Conservation (phyloP, 2,113 vertebrate genomes). For the Morone chrysops region DNA sequence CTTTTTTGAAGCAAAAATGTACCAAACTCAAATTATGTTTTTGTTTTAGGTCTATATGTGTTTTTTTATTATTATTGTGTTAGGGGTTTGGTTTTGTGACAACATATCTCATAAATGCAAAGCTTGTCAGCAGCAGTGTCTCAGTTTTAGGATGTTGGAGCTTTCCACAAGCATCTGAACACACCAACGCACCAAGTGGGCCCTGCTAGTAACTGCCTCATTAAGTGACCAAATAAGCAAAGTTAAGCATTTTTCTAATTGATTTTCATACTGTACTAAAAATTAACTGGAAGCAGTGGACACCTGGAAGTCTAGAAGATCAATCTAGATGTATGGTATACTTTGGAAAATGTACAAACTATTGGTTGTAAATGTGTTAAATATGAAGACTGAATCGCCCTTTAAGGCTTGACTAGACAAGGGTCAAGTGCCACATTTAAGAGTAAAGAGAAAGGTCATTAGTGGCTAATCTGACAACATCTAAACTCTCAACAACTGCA, state of each 20-base stretch:
- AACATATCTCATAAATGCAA: background rate
- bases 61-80: background rate
- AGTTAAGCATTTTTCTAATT: background rate
- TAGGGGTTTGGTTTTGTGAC: background rate
- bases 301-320: background rate
- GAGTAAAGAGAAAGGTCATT: background rate
- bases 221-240: background rate
- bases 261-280: background rate
- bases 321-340: background rate
- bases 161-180: conserved; percentile 5
- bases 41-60: background rate
- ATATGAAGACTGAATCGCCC: background rate
- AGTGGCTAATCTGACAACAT: background rate
- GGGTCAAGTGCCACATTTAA: background rate
- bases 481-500: background rate
- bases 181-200: background rate
- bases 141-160: background rate
- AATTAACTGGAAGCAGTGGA: background rate
- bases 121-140: background rate
- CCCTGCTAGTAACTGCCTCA: background rate
- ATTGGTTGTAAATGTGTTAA: background rate
- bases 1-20: background rate
- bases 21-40: background rate
- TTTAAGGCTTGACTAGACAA: background rate
- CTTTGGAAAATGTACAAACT: background rate